Evolutionary conservation across 2,797 vertebrate genomes (phyloP).

Genomic region (Notolabrus celidotus): DNA sequence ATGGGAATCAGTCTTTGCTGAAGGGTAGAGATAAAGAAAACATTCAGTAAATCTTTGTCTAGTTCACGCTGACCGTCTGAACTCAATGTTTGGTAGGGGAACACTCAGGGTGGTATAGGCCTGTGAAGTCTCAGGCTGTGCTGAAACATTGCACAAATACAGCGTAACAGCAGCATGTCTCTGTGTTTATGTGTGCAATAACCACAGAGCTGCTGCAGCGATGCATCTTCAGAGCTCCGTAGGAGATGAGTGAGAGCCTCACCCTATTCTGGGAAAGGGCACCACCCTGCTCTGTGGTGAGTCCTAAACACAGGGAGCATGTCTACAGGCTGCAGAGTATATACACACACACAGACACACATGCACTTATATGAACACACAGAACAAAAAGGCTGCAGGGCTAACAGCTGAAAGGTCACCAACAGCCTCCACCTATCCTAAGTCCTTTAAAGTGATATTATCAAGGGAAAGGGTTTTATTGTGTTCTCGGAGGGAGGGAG

Average conservation of each 20-base stretch:
- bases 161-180: conserved; percentile 25
- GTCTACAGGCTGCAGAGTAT: conserved; percentile 24
- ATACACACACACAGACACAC: conserved; percentile 23
- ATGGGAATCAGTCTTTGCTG: neutral
- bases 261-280: conserved; percentile 79
- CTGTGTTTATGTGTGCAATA: conserved; percentile 52
- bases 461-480: conserved; percentile 29
- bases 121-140: conserved; percentile 22
- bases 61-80: conserved; percentile 19
- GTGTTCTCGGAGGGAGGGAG: conserved; percentile 6
- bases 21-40: conserved; percentile 2
- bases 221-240: conserved; percentile 52
- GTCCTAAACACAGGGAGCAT: conserved; percentile 76
- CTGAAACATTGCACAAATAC: conserved; percentile 35
- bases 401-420: conserved; percentile 25
- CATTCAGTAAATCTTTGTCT: neutral
- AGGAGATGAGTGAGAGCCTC: conserved; percentile 57
- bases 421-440: conserved; percentile 14
- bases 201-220: conserved; percentile 47
- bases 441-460: conserved; percentile 16
- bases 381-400: conserved; percentile 9
- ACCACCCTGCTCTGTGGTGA: conserved; percentile 79
- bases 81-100: conserved; percentile 13
- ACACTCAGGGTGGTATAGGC: conserved; percentile 10
- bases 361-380: conserved; percentile 5